Percentiles rank a stretch among this genome's conserved stretches.
These are phyloP conservation scores for Loris lydekkerianus DNA, from an alignment of 2,797 vertebrate species.

Conservation along the genomic window DNA sequence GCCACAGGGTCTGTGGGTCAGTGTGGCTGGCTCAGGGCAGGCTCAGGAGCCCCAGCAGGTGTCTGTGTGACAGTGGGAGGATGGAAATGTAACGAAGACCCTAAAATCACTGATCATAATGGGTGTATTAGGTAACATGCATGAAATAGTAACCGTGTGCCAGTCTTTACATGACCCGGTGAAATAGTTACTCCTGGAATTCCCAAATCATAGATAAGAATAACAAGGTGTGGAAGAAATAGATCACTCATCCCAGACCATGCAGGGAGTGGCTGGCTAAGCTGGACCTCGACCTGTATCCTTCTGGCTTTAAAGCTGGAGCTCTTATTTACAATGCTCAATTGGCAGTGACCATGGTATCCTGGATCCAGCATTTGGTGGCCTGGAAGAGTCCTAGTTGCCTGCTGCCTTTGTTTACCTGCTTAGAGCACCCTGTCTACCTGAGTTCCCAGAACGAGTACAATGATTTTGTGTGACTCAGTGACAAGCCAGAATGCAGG, in stretches of 20 bases:
- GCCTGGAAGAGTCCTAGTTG: neutral
- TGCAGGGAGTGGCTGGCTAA: too few species aligned
- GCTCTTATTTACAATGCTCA: too few species aligned
- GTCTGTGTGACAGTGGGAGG: too few species aligned
- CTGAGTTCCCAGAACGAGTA: neutral
- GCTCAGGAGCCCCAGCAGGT: neutral
- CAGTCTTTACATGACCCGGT: neutral
- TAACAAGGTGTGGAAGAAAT: neutral
- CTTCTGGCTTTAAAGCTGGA: neutral
- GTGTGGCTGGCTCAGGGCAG: accelerated
- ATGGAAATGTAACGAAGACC: neutral
- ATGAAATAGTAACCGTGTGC: neutral
- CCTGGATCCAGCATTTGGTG: neutral
- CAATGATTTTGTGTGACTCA: neutral
- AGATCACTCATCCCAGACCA: neutral
- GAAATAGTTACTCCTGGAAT: neutral
- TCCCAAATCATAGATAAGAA: neutral
- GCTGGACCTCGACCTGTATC: neutral
- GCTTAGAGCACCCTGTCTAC: neutral
- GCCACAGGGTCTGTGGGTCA: neutral
- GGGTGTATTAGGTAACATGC: neutral
- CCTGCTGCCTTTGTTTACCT: conserved; percentile 5
- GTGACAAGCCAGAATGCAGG: neutral
- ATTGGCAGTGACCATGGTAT: too few species aligned
- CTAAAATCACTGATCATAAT: neutral